phyloP scores from a whole-genome alignment of 2,888 invertebrate genomes.

The Zhengitettix transpicula region DNA sequence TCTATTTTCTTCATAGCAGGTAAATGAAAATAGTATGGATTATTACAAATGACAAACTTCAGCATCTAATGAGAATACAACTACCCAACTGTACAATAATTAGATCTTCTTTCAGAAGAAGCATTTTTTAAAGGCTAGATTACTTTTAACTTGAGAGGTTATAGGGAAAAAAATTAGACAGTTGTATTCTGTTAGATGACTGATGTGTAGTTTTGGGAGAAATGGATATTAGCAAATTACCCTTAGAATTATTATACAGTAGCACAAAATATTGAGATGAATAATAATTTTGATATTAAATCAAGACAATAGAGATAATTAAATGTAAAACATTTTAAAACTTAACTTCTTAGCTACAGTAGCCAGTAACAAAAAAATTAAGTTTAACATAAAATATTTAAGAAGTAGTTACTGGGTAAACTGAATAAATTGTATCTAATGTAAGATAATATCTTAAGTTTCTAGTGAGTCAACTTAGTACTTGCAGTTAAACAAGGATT shows the following conservation, averaged over 20 bases:
- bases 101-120: not conserved
- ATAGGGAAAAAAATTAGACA: not conserved
- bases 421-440: not conserved
- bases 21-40: no score
- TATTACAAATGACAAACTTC: not conserved
- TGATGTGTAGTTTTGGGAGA: slow-evolving; percentile 13
- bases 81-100: not conserved
- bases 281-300: no score
- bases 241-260: no score
- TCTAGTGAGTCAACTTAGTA: slow-evolving; percentile 11
- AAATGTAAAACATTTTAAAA: no score
- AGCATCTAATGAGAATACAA: not conserved
- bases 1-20: no score
- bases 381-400: no score
- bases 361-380: no score
- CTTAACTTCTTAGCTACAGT: no score
- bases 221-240: no score
- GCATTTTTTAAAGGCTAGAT: not conserved
- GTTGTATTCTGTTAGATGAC: not conserved
- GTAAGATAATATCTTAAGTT: slow-evolving; percentile 3
- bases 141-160: no score
- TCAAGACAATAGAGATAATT: no score
- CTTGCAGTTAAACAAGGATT: slow-evolving; percentile 13
- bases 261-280: no score
- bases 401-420: not conserved